Evolutionary conservation across 2,888 invertebrate genomes (phyloP).

Genomic region (Lacanobia wlatinum): DNA sequence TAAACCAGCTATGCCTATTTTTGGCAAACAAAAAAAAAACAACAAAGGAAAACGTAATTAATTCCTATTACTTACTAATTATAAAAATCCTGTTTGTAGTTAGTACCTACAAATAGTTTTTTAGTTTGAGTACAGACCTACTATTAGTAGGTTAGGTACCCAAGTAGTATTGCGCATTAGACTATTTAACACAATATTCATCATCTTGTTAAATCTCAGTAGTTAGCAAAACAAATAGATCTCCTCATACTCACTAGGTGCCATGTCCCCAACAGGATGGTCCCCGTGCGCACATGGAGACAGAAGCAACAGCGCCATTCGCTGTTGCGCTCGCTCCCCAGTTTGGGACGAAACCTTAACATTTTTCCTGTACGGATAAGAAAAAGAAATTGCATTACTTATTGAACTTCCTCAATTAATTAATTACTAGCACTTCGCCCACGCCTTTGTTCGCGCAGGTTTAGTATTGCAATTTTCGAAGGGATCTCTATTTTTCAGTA

Average conservation of each 20-base stretch:
- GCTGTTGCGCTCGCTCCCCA: conserved; percentile 92
- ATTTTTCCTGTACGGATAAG: conserved; percentile 75
- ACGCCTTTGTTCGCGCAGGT: too few species aligned
- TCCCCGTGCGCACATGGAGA: conserved; percentile 95
- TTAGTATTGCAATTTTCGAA: too few species aligned
- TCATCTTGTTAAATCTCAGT: too few species aligned
- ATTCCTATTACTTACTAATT: not conserved
- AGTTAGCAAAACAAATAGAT: conserved; percentile 9
- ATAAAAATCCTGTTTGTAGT: too few species aligned
- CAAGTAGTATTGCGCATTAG: not conserved
- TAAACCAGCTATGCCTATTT: not conserved
- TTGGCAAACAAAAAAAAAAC: not conserved
- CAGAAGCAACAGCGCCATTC: conserved; percentile 96
- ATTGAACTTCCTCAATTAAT: too few species aligned
- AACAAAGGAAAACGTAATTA: not conserved
- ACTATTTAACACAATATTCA: not conserved
- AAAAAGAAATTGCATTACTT: conserved; percentile 6
- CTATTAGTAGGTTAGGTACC: too few species aligned
- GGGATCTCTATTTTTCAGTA: too few species aligned
- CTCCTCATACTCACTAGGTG: conserved; percentile 93
- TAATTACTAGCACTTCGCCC: too few species aligned
- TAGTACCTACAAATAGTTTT: too few species aligned
- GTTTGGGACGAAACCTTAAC: conserved; percentile 92
- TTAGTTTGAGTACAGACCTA: too few species aligned
- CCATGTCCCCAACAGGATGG: conserved; percentile 95